phyloP scores from a whole-genome alignment of 2,888 invertebrate species.

The Drosophila paranaensis region DNA sequence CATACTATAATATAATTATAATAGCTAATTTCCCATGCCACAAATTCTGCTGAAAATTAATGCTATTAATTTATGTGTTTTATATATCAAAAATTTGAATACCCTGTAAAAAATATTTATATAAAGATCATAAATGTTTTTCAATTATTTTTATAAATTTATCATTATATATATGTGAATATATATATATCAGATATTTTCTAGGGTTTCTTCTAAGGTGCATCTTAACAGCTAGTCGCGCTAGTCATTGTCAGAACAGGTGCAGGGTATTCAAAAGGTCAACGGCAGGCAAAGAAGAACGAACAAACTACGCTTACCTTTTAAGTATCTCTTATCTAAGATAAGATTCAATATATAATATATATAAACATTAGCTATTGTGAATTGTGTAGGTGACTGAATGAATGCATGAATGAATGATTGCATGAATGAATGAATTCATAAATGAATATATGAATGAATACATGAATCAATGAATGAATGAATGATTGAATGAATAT shows the following conservation, averaged over 20 bases:
- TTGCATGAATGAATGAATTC: not conserved
- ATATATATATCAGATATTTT: too few species aligned
- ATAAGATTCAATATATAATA: not conserved
- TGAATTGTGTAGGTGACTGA: slow-evolving; percentile 10
- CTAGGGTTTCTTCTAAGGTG: not conserved
- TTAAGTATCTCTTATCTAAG: slow-evolving; percentile 1
- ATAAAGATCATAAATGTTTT: too few species aligned
- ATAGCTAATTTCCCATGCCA: not conserved
- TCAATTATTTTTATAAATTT: not conserved
- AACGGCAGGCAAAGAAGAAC: slow-evolving; percentile 15
- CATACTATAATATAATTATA: not conserved
- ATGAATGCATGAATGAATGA: slow-evolving; percentile 3
- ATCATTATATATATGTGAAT: too few species aligned
- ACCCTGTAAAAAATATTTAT: slow-evolving; percentile 6
- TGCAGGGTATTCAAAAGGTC: slow-evolving; percentile 27
- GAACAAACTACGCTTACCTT: slow-evolving; percentile 52
- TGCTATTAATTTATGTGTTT: not conserved
- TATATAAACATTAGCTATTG: slow-evolving; percentile 8
- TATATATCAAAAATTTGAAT: not conserved
- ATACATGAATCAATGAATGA: not conserved
- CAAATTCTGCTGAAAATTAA: not conserved
- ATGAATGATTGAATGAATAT: not conserved
- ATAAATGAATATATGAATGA: not conserved
- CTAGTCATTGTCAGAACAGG: slow-evolving; percentile 30
- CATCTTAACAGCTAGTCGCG: slow-evolving; percentile 8